Evolutionary conservation across 2,113 vertebrate genomes (phyloP).

Genomic region (Eclectus roratus): DNA sequence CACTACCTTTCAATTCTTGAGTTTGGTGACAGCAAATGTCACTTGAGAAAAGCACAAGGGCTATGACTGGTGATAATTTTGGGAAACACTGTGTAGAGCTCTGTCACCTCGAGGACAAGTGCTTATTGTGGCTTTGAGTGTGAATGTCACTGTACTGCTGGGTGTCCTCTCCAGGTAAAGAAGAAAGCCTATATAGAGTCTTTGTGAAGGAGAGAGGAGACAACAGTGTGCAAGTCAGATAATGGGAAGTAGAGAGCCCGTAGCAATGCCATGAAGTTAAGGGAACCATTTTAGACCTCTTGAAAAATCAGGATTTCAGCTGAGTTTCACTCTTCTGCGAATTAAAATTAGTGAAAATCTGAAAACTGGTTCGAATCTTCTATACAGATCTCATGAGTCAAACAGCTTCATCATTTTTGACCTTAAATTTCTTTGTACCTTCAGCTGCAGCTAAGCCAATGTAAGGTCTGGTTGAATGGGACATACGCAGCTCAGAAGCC

Average conservation of each 20-base stretch:
- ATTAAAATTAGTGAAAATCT: not conserved
- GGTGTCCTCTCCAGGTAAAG: not conserved
- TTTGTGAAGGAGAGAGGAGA: not conserved
- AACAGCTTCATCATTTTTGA: not conserved
- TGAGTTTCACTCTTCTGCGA: rapidly evolving
- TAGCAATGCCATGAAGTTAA: not conserved
- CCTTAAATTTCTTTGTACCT: not conserved
- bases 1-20: not conserved
- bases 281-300: not conserved
- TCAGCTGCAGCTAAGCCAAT: not conserved
- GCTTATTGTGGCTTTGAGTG: not conserved
- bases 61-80: not conserved
- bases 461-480: not conserved
- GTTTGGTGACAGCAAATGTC: not conserved
- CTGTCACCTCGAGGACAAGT: not conserved
- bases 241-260: not conserved
- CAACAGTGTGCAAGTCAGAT: not conserved
- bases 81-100: not conserved
- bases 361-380: not conserved
- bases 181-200: not conserved
- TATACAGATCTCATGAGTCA: not conserved
- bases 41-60: not conserved
- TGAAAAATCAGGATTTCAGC: not conserved
- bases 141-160: not conserved
- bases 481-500: not conserved